These are phyloP conservation scores for Pseudonaja textilis DNA, from an alignment of 2,113 vertebrate species.

Conservation along the genomic window DNA sequence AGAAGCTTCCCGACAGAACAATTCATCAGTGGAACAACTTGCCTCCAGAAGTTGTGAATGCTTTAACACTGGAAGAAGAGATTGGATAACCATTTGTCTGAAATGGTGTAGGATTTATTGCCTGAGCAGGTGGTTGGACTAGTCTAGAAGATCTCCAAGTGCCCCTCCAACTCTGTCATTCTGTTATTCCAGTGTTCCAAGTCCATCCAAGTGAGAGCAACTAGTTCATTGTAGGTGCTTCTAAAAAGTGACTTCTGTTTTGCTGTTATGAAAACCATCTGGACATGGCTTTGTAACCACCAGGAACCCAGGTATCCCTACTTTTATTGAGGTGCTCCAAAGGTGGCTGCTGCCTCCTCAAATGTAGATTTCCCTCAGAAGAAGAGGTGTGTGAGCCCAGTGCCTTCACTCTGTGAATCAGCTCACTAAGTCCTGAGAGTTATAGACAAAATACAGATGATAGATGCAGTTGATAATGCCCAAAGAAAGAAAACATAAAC, in stretches of 20 bases:
- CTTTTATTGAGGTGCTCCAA: not conserved
- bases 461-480: not conserved
- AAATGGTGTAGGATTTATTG: not conserved
- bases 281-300: not conserved
- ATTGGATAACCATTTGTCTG: not conserved
- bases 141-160: not conserved
- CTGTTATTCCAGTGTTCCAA: not conserved
- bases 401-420: not conserved
- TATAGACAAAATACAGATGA: conserved; percentile 16
- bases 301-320: not conserved
- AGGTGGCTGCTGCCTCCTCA: not conserved
- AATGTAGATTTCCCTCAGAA: not conserved
- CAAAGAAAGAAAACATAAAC: conserved; percentile 1
- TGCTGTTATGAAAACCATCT: not conserved
- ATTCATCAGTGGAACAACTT: not conserved
- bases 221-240: not conserved
- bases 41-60: too few relatives aligned
- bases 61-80: not conserved
- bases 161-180: not conserved
- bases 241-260: not conserved
- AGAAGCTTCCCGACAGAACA: not conserved
- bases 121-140: not conserved
- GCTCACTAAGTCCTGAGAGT: not conserved
- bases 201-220: not conserved
- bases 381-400: not conserved